A percentile compares a stretch with the other conserved stretches of the same genome.
phyloP scores from a whole-genome alignment of 2,113 vertebrate genomes.

The Nibea albiflora region DNA sequence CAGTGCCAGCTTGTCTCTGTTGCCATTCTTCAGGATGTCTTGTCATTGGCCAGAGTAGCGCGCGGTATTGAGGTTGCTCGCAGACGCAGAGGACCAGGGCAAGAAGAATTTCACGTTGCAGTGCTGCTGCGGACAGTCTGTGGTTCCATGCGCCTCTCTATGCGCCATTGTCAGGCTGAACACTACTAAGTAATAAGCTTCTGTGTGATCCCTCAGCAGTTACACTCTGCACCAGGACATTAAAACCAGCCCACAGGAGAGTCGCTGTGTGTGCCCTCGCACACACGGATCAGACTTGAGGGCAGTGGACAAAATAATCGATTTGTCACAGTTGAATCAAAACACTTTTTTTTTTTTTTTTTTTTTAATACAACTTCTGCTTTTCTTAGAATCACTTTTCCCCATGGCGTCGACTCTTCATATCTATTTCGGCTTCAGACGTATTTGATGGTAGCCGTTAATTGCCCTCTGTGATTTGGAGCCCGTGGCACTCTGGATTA shows the following conservation, averaged over 20 bases:
- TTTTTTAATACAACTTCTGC: constrained; percentile 19
- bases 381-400: constrained; percentile 60
- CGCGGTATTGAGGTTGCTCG: background rate
- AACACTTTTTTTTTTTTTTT: constrained; percentile 67
- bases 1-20: constrained; percentile 22
- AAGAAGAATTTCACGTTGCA: constrained; percentile 40
- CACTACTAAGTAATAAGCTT: constrained; percentile 72
- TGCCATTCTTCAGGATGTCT: background rate
- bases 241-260: constrained; percentile 69
- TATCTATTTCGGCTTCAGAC: constrained; percentile 54
- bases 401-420: constrained; percentile 28
- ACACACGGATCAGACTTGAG: constrained; percentile 64
- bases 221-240: constrained; percentile 63
- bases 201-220: constrained; percentile 74
- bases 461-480: constrained; percentile 54
- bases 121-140: constrained; percentile 60
- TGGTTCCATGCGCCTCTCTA: constrained; percentile 67
- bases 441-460: constrained; percentile 57
- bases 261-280: constrained; percentile 55
- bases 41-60: background rate
- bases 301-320: constrained; percentile 69
- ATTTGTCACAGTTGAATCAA: constrained; percentile 69
- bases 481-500: constrained; percentile 11
- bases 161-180: constrained; percentile 67
- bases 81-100: constrained; percentile 10